Base-by-base conservation (phyloP, 2,797 vertebrate genomes). In the Lycodopsis pacificus region DNA sequence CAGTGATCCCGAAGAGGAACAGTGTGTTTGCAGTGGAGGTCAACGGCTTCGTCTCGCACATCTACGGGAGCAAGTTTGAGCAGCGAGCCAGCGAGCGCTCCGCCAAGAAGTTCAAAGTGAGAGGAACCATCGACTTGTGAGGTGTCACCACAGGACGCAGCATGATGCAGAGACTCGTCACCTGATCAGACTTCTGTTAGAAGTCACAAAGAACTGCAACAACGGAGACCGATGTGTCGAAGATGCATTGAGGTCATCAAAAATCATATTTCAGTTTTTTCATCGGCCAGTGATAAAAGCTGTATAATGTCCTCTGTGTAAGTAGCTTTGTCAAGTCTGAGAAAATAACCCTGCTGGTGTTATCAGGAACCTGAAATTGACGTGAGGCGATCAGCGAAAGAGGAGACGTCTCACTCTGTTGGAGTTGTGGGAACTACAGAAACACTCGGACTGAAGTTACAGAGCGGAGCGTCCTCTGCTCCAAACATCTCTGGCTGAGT, bases 11-110 rank as follows among this genome's bases (percentile, higher is more conserved):
- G 0, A 99, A 99, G 90, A 89, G 92, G 65, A 97, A 97, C 93
- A 97, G 95, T 0, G 96, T 99, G 22, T 99, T 99, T 77, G 87
- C 94, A 1, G 75, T 99, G 80, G 97, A 98, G 87, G 90, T 95
- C 3, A 95, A 96, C 42, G 96, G 95, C 79, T 99, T 99, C 30
- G 40, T 97, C 56, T 96, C 97, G 8, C 95, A 97, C 91, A 97
- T 99, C 93, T 98, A 97, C 0, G 97, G 98, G 11, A 99, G 94
- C 94, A 97, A 94, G 86, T 97, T 99, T 69, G 96, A 97, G 90
- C 91, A 98, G 53, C 95, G 96, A 80, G 95, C 98, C 19, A 96
- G 97, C 6, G 97, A 99, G 69, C 92, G 98, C 48, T 97, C 98
- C 0, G 97, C 96, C 14, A 99, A 97, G 83, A 99, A 98, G 81